phyloP scores from a whole-genome alignment of 2,888 invertebrate genomes.

The Gasteruption jaculator region DNA sequence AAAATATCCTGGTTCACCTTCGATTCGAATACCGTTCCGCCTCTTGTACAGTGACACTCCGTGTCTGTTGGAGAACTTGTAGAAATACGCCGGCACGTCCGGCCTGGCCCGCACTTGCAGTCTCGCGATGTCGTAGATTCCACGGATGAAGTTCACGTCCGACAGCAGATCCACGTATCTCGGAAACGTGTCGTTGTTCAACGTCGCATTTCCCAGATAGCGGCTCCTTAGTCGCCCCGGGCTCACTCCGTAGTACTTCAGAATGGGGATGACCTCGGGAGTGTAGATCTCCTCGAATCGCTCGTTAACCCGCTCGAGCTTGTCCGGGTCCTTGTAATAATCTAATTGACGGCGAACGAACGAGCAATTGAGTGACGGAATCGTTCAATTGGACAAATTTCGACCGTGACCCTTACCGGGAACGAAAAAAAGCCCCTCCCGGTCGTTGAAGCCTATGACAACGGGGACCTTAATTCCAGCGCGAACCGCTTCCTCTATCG shows the following conservation, averaged over 20 bases:
- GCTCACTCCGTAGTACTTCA: slow-evolving; percentile 20
- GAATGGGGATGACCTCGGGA: neutral
- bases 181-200: slow-evolving; percentile 17
- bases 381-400: no score
- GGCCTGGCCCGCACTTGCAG: slow-evolving; percentile 24
- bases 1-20: slow-evolving; percentile 32
- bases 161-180: slow-evolving; percentile 26
- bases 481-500: slow-evolving; percentile 17
- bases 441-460: slow-evolving; percentile 32
- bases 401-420: no score
- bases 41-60: slow-evolving; percentile 24
- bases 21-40: slow-evolving; percentile 17
- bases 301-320: slow-evolving; percentile 18
- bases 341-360: no score
- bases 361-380: no score
- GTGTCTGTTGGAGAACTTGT: slow-evolving; percentile 36
- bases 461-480: slow-evolving; percentile 32
- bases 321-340: no score
- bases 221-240: slow-evolving; percentile 24
- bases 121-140: slow-evolving; percentile 28
- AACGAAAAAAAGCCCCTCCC: slow-evolving; percentile 29
- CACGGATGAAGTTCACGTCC: slow-evolving; percentile 31
- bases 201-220: slow-evolving; percentile 30
- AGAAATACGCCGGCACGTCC: slow-evolving; percentile 30
- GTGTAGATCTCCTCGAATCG: slow-evolving; percentile 21